Base-by-base conservation (phyloP, 2,113 vertebrate species). In the Parotia lawesii region DNA sequence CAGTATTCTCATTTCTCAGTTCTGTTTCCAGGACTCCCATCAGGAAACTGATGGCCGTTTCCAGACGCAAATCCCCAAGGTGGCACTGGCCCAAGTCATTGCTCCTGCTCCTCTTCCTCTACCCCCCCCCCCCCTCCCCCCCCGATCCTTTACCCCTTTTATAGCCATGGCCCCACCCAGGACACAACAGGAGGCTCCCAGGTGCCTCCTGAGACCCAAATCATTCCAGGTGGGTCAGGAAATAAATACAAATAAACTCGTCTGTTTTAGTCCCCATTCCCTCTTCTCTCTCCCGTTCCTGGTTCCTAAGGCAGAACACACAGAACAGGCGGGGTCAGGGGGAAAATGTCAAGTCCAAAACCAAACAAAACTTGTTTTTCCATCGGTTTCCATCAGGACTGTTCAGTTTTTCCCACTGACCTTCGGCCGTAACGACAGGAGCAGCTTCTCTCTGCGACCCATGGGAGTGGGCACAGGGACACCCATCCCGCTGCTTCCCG, bases 161-260 rank as follows among this genome's bases (percentile, higher is more conserved):
- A 51, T 3, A 28, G 6, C 47, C 58, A 22, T 8, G 8, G 47
- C 47, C 18, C 58, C 12, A 2, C 37, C 35, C 23, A 40, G 29
- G 8, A n/a, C 29, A n/a, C 13, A 11, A 12, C 13, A 42, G 8
- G 45, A 27, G 37, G 31, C 19, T 44, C 48, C 25, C 75, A 64
- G 31, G 31, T 44, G 75, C 60, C 31, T 53, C 24, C 31, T 14
- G 75, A 23, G 20, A 64, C 23, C 31, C 48, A 65, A 45, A 54
- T 54, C 33, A 31, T 54, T 31, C 61, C 61, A 56, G 38, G 33
- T 31, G 50, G 27, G 2, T 15, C 21, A 37, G 50, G 40, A 56
- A 54, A 44, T 19, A 19, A 44, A 31, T 11, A 13, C 0, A 44
- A 44, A 31, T 4, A 9, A 65, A 29, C 56, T 71, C 2, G 0